Evolutionary conservation across 2,797 vertebrate species (phyloP).

Genomic region (Rhinichthys osculus): DNA sequence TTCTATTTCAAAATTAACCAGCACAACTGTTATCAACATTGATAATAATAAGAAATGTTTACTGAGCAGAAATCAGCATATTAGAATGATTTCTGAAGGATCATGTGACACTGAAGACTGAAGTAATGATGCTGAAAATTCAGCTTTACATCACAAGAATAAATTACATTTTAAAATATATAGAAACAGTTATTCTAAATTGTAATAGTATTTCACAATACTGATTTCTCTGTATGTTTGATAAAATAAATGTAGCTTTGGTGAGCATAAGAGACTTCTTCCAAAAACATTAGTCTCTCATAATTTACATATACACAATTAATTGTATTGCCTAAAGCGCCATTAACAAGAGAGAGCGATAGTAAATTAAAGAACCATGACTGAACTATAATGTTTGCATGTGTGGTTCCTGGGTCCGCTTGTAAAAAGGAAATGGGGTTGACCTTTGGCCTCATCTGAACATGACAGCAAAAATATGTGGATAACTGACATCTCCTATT

Average conservation of each 20-base stretch:
- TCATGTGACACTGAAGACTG: background rate
- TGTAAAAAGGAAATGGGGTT: background rate
- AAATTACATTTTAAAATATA: no score
- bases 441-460: constrained; percentile 15
- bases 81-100: background rate
- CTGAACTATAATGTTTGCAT: background rate
- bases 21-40: background rate
- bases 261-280: background rate
- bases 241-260: background rate
- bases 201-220: background rate
- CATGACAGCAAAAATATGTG: constrained; percentile 35
- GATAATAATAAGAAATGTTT: background rate
- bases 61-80: background rate
- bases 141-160: no score
- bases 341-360: background rate
- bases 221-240: background rate
- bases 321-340: background rate
- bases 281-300: background rate
- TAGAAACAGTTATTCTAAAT: background rate
- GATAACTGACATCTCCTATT: constrained; percentile 17
- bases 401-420: background rate
- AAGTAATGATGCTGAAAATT: no score
- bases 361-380: background rate
- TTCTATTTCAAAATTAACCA: background rate
- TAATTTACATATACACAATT: background rate